phyloP scores from a whole-genome alignment of 2,888 invertebrate genomes.

The Polydrusus tereticollis region DNA sequence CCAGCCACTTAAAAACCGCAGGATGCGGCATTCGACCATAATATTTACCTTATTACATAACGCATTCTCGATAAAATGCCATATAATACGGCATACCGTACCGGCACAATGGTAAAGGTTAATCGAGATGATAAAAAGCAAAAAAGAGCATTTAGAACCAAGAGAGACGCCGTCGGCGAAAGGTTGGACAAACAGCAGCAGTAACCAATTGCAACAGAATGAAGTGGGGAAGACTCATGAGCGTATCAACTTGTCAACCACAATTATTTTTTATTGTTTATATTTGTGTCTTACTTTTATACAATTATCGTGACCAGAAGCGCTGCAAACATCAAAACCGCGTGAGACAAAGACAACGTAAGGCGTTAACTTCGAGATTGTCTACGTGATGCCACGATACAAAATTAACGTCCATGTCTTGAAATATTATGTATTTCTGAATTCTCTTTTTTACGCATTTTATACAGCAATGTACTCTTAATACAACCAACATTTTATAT shows the following conservation, averaged over 20 bases:
- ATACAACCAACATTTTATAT: too few relatives aligned
- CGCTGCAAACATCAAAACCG: too few relatives aligned
- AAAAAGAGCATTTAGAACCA: slow-evolving; percentile 9
- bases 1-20: not conserved
- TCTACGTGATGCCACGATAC: too few relatives aligned
- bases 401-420: too few relatives aligned
- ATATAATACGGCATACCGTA: slow-evolving; percentile 25
- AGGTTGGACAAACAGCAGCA: slow-evolving; percentile 45
- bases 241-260: not conserved
- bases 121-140: slow-evolving; percentile 40
- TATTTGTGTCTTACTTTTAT: too few relatives aligned
- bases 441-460: too few relatives aligned
- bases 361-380: too few relatives aligned
- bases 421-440: too few relatives aligned
- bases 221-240: slow-evolving; percentile 20
- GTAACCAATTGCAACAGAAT: not conserved
- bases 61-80: slow-evolving; percentile 13
- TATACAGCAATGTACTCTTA: too few relatives aligned
- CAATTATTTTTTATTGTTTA: not conserved
- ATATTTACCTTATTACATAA: slow-evolving; percentile 22
- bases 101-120: slow-evolving; percentile 38
- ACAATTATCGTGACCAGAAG: too few relatives aligned
- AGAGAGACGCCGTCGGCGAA: slow-evolving; percentile 35
- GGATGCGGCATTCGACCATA: not conserved
- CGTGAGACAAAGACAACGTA: too few relatives aligned